Conservation (phyloP, 92 coral and sea anemone genomes). For the Paragorgia papillata region DNA sequence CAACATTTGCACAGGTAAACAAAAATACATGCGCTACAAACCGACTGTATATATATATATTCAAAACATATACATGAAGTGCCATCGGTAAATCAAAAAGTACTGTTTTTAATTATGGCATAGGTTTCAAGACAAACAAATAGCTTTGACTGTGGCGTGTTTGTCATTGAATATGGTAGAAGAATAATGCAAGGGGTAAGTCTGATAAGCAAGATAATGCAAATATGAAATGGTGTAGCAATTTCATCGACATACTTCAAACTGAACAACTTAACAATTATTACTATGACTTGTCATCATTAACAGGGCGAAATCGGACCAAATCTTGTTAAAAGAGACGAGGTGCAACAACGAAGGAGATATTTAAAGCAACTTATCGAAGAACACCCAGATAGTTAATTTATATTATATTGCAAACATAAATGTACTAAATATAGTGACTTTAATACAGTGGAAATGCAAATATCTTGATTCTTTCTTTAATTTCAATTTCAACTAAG, state of each 20-base stretch:
- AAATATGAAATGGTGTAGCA: background rate
- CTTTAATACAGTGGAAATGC: no score
- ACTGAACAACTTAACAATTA: background rate
- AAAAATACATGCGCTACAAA: no score
- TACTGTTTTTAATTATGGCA: background rate
- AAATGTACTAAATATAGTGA: no score
- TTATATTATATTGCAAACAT: no score
- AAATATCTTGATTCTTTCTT: no score
- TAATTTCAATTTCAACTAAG: background rate
- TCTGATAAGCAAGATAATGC: constrained; percentile 8
- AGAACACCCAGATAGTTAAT: background rate
- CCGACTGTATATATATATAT: no score
- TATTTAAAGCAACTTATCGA: no score
- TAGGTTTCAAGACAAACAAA: constrained; percentile 29
- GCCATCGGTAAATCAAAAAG: background rate
- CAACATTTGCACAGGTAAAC: constrained; percentile 18
- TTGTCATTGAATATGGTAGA: constrained; percentile 19
- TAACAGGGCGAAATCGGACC: constrained; percentile 12
- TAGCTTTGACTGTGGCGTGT: constrained; percentile 16
- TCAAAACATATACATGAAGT: no score
- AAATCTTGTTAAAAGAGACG: no score
- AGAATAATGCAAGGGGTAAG: no score
- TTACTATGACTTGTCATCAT: background rate
- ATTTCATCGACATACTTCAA: background rate
- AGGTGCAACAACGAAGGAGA: constrained; percentile 7